Base-by-base conservation (phyloP, 2,888 invertebrate species). In the Cabera pusaria region DNA sequence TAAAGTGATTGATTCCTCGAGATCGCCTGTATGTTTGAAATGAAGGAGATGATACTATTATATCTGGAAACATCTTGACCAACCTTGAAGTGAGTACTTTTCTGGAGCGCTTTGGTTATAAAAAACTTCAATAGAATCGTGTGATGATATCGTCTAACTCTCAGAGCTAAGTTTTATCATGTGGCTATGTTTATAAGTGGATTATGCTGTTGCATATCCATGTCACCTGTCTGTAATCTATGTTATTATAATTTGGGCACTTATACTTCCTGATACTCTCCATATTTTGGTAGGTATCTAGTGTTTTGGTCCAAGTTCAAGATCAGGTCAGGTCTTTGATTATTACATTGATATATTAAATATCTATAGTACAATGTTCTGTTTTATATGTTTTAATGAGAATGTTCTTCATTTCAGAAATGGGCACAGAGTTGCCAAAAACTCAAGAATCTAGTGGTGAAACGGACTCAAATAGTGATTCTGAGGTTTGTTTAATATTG, bases 381-480 rank as follows among this genome's bases (percentile, higher is more conserved):
- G n/a, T n/a, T n/a, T n/a, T n/a, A n/a, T n/a, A n/a, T n/a, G n/a
- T n/a, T 14, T 14, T 14, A 14, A 2, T 14, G 4, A 14, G 14
- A 5, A 2, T 36, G n/a, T 38, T 18, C 16, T 41, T 22, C 4
- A 16, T 84, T 87, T 27, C 76, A 89, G 88, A 82, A 75, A 89
- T 89, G 89, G 87, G 90, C 83, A 88, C 84, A 62, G 87, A 89
- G 78, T 72, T 84, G 73, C 85, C 88, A 64, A 87, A 87, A 77
- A 76, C 77, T 59, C 84, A 84, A 64, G 87, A 83, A 72, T 85
- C 88, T 64, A 87, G 89, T 77, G 84, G 89, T 59, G 91, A 90
- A 64, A 89, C 91, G 17, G 92, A 91, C 59, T 90, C 91, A 38
- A 92, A 92, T 59, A 90, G 90, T 56, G 91, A 91, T 64, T 90